Base-by-base conservation (phyloP, 2,888 invertebrate species). In the Endotricha flammealis region DNA sequence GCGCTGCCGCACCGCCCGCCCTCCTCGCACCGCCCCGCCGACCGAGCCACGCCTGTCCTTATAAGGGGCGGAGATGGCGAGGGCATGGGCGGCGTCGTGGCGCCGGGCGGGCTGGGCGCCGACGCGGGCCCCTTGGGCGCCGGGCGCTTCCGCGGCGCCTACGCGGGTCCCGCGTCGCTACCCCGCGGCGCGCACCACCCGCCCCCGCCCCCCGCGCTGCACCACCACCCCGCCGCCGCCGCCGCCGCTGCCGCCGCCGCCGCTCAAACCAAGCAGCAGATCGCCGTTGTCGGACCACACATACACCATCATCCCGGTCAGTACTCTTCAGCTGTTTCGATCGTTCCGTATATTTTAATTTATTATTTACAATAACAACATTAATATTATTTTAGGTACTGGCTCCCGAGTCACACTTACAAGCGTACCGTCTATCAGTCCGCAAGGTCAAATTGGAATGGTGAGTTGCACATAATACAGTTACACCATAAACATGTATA, bases 381-480 rank as follows among this genome's bases (percentile, higher is more conserved):
- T 22, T 29, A 9, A 16, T 37, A 25, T 32, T 12, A 22, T 57
- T 53, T 35, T 53, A 81, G 88, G 83, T 53, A 73, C 87, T 36
- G 85, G 77, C 20, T 77, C 89, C 13, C 82, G 90, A 44, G 88
- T 82, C 13, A 76, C 78, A 8, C 72, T 88, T 38, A 81, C 90
- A 11, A 83, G 85, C 38, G 88, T 91, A 34, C 91, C 91, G 9
- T 73, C 89, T 41, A 83, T 88, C 62, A 90, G 90, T 57, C 90
- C 90, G 3, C 91, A 88, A 61, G 88, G 88, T 47, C 89, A 86
- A 65, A 78, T 88, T 27, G 64, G 75, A 64, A 75, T 94, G 92
- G 95, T 95, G 85, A 92, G 92, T 68, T 29, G 39, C 25, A 31
- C 25, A 35, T 41, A 46, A 38, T 11, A 25, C 24, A 8, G 1